These are phyloP conservation scores for Hoplodrina blanda DNA, from an alignment of 2,888 invertebrate genomes.

Conservation along the genomic window DNA sequence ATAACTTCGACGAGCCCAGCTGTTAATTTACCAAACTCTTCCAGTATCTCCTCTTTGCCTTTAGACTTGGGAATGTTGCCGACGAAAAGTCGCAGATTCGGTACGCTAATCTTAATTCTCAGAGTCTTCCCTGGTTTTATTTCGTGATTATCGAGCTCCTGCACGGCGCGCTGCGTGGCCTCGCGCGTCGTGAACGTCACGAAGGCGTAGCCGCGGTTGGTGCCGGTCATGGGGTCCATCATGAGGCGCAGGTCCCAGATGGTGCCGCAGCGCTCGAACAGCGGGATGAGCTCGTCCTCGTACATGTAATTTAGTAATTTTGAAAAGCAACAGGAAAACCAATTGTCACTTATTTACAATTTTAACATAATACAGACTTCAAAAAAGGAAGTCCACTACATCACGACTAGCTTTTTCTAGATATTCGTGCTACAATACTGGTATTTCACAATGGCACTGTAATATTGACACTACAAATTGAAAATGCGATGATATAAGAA, in stretches of 20 bases:
- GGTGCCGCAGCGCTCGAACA: conserved; percentile 99
- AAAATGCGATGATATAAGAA: conserved; percentile 58
- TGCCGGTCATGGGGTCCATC: conserved; percentile 99
- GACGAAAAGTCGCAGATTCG: conserved; percentile 99
- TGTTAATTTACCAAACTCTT: conserved; percentile 99
- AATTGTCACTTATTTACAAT: no score
- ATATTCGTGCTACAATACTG: neutral
- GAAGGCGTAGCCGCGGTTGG: conserved; percentile 99
- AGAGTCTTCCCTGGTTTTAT: conserved; percentile 99
- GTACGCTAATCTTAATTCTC: conserved; percentile 99
- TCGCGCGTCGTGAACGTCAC: conserved; percentile 98
- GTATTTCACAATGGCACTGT: conserved; percentile 13
- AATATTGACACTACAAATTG: conserved; percentile 44
- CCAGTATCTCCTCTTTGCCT: conserved; percentile 99
- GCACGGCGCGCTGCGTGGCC: conserved; percentile 98
- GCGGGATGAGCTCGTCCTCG: conserved; percentile 99
- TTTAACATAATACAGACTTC: no score
- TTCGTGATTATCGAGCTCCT: conserved; percentile 99
- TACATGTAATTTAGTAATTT: conserved; percentile 93
- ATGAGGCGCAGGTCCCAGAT: conserved; percentile 99
- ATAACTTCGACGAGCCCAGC: conserved; percentile 99
- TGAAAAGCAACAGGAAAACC: no score
- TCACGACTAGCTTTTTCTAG: conserved; percentile 2
- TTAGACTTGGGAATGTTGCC: conserved; percentile 99
- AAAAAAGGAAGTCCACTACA: no score